These are phyloP conservation scores for Nesidiocoris tenuis DNA, from an alignment of 2,888 invertebrate species.

Conservation along the genomic window DNA sequence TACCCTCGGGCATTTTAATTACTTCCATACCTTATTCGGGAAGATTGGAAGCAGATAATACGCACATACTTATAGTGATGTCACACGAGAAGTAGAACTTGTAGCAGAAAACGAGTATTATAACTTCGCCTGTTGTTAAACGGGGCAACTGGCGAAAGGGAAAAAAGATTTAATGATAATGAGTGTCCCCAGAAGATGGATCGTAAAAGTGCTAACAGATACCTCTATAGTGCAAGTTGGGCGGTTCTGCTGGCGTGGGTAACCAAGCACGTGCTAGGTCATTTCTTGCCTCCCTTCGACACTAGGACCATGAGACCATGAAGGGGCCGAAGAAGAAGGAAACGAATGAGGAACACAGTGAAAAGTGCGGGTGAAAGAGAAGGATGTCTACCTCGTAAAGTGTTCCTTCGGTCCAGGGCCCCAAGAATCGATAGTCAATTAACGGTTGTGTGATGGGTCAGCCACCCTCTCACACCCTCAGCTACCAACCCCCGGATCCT, in stretches of 20 bases:
- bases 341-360: background rate
- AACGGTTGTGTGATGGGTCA: constrained; percentile 46
- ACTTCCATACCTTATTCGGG: too few species aligned
- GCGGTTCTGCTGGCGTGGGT: constrained; percentile 37
- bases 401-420: constrained; percentile 25
- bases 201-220: constrained; percentile 36
- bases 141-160: too few species aligned
- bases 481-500: background rate
- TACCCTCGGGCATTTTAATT: too few species aligned
- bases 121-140: too few species aligned
- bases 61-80: too few species aligned
- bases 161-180: constrained; percentile 39
- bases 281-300: constrained; percentile 25
- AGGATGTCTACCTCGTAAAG: constrained; percentile 41
- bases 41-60: too few species aligned
- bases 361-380: constrained; percentile 16
- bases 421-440: constrained; percentile 48
- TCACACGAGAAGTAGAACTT: too few species aligned
- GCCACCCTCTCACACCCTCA: constrained; percentile 10
- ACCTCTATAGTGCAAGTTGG: constrained; percentile 3
- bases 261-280: constrained; percentile 42
- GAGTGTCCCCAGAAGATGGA: constrained; percentile 32
- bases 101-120: too few species aligned
- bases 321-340: constrained; percentile 5
- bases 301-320: background rate